phyloP scores from a whole-genome alignment of 2,888 invertebrate genomes.

The Psylliodes chrysocephalus region DNA sequence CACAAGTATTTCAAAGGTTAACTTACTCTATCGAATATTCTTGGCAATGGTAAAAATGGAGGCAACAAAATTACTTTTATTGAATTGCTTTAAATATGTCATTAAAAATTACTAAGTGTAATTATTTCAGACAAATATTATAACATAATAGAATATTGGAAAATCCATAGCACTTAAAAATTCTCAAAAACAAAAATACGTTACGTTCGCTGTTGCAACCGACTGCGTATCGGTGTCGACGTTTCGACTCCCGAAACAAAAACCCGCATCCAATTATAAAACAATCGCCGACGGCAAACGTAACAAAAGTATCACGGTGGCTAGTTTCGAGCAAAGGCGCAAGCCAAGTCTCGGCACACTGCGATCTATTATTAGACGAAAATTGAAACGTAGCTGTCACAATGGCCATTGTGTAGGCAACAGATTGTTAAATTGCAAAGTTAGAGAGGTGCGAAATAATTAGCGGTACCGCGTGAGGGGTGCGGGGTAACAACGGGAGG shows the following conservation, averaged over 20 bases:
- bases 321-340: conserved; percentile 43
- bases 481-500: conserved; percentile 16
- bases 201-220: conserved; percentile 10
- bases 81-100: no score
- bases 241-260: conserved; percentile 42
- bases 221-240: background rate
- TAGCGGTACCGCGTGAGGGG: conserved; percentile 38
- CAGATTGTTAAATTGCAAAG: conserved; percentile 52
- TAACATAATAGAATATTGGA: no score
- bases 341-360: conserved; percentile 31
- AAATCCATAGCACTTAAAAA: no score
- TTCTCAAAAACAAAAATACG: no score
- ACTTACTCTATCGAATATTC: no score
- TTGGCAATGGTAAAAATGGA: no score
- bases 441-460: conserved; percentile 53
- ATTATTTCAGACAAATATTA: no score
- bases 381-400: conserved; percentile 45
- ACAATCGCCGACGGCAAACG: conserved; percentile 32
- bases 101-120: no score
- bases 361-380: conserved; percentile 40
- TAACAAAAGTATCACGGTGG: conserved; percentile 45
- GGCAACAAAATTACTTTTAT: no score
- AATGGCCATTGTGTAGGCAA: conserved; percentile 50
- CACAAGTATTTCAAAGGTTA: no score
- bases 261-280: conserved; percentile 36